These are phyloP conservation scores for Aplysia californica DNA, from an alignment of 1,140 invertebrate species.

Conservation along the genomic window DNA sequence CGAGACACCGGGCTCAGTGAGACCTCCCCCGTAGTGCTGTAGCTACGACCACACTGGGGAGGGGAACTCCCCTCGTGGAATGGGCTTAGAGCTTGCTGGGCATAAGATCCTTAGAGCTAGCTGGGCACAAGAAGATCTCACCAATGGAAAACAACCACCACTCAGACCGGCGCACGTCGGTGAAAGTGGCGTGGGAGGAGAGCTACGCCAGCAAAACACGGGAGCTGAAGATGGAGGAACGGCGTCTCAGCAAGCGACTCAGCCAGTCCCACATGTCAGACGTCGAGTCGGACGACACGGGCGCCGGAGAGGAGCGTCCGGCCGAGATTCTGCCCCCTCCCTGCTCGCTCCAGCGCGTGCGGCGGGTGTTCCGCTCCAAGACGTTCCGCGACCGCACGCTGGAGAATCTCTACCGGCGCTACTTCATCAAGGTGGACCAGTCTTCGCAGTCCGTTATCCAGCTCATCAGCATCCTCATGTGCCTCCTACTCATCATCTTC, in stretches of 20 bases:
- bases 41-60: not conserved
- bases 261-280: not conserved
- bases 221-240: slow-evolving; percentile 7
- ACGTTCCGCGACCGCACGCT: slow-evolving; percentile 4
- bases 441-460: slow-evolving; percentile 7
- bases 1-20: not conserved
- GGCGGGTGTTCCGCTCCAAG: slow-evolving; percentile 1
- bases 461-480: slow-evolving; percentile 3
- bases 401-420: slow-evolving; percentile 22
- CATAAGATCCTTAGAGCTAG: too few relatives aligned
- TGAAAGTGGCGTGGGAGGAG: slow-evolving; percentile 9
- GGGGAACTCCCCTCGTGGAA: not conserved
- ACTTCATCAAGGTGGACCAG: slow-evolving; percentile 26
- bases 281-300: not conserved
- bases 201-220: not conserved
- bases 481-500: slow-evolving; percentile 7
- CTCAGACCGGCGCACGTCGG: not conserved
- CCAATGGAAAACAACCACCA: slow-evolving; percentile 4
- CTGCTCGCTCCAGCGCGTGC: not conserved
- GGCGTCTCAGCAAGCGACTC: not conserved
- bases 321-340: not conserved
- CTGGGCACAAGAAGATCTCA: not conserved
- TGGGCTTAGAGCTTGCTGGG: slow-evolving; percentile 17
- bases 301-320: not conserved
- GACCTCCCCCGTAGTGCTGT: not conserved